Base-by-base conservation (phyloP, 2,888 invertebrate species). In the Cremastobaeus sp. region DNA sequence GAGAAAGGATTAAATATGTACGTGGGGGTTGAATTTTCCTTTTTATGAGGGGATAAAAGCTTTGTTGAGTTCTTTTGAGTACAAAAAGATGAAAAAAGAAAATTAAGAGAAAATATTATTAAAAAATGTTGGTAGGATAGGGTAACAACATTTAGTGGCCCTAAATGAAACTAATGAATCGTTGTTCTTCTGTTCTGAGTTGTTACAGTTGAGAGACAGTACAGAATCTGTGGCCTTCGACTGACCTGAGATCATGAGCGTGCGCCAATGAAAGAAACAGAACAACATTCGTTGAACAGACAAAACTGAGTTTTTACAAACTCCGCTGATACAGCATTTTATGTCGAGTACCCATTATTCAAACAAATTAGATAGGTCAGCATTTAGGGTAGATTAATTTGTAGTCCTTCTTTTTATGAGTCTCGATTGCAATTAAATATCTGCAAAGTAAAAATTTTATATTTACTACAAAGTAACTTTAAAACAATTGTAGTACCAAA, bases 121-220 rank as follows among this genome's bases (percentile, higher is more conserved):
- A 45, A 21, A 34, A 34, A 35, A 60, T 74, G 48, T 12, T 57
- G 59, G 35, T 73, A 68, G 62, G 82, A 78, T 84, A 84, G 83
- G 83, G 83, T 80, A 76, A 78, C 82, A 81, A 78, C 80, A 78
- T 83, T 72, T 76, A 78, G 80, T 81, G 83, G 82, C 83, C 83
- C 82, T 82, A 76, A 84, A 83, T 82, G 83, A 86, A 84, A 89
- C 88, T 89, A 89, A 89, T 89, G 84, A 87, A 86, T 86, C 85
- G 86, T 88, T 88, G 88, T 88, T 88, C 87, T 89, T 88, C 88
- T 89, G 88, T 89, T 89, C 88, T 89, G 89, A 89, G 89, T 88
- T 89, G 88, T 89, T 89, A 88, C 89, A 89, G 89, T 84, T 83
- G 86, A 84, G 85, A 85, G 86, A 87, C 86, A 85, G 85, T 87